phyloP scores from a whole-genome alignment of 2,888 invertebrate species.

The Willowsia nigromaculata region DNA sequence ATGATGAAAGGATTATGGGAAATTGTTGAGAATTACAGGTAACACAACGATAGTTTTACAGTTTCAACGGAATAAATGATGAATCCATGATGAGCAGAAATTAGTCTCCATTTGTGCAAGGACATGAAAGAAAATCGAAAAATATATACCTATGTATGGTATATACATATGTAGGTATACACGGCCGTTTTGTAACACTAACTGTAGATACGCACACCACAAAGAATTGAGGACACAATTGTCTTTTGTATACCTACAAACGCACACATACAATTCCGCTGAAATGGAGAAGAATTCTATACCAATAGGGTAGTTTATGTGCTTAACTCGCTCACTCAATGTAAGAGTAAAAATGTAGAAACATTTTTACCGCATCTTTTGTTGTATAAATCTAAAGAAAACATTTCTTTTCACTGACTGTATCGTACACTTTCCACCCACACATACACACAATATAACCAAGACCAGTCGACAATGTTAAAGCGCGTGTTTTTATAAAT shows the following conservation, averaged over 20 bases:
- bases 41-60: too few species aligned
- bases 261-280: neutral
- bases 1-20: too few species aligned
- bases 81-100: too few species aligned
- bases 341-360: neutral
- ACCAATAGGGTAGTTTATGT: neutral
- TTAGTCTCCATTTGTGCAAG: too few species aligned
- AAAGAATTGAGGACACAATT: slow-evolving; percentile 24
- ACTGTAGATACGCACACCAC: neutral
- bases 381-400: slow-evolving; percentile 43
- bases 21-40: too few species aligned
- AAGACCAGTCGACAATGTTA: too few species aligned
- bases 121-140: too few species aligned
- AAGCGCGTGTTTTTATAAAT: too few species aligned
- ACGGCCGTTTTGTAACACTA: neutral
- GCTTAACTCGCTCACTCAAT: neutral
- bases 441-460: neutral
- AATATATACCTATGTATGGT: too few species aligned
- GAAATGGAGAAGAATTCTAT: slow-evolving; percentile 27
- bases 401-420: neutral
- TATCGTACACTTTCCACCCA: neutral
- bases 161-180: neutral
- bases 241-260: neutral
- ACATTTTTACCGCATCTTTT: slow-evolving; percentile 42
- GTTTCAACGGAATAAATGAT: too few species aligned